Base-by-base conservation (phyloP, 2,888 invertebrate genomes). In the Oscheius sp. region DNA sequence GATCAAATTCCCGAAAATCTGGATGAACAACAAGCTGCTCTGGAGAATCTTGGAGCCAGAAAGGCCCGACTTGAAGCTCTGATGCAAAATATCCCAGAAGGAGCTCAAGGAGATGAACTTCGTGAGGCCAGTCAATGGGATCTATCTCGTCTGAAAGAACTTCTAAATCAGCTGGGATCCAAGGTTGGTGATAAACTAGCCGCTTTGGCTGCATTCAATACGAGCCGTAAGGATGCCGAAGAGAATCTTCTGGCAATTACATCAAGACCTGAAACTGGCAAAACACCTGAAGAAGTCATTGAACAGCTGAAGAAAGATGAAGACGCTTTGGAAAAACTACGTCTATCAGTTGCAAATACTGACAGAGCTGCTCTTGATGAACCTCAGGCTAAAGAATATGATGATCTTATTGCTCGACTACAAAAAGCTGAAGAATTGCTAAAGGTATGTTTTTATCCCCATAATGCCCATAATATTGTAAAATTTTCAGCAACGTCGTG, bases 101-200 rank as follows among this genome's bases (percentile, higher is more conserved):
- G 45, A 23, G 72, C 64, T 69, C 77, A 75, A 66, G 77, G 74
- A 55, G 75, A 78, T 45, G 78, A 79, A 69, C 73, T 81, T 58
- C 74, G 77, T 27, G 69, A 76, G 64, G 78, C 76, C 76, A 79
- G 77, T 59, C 72, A 74, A 61, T 79, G 79, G 78, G 82, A 79
- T 76, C 72, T 80, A 55, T 79, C 80, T 12, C 66, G 72, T 56
- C 74, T 82, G 61, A 77, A 82, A 68, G 79, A 80, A 59, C 72
- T 77, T 29, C 70, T 80, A 64, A 76, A 74, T 69, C 68, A 75
- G 53, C 74, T 82, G 27, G 77, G 76, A 55, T 74, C 72, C 55
- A 77, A 76, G 27, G 76, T 82, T 69, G 82, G 80, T 29, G 80
- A 82, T 73, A 80, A 80, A 55, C 63, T 80, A 29, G 80, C 80